Base-by-base conservation (phyloP, 2,888 invertebrate species). In the Eurytoma californica region DNA sequence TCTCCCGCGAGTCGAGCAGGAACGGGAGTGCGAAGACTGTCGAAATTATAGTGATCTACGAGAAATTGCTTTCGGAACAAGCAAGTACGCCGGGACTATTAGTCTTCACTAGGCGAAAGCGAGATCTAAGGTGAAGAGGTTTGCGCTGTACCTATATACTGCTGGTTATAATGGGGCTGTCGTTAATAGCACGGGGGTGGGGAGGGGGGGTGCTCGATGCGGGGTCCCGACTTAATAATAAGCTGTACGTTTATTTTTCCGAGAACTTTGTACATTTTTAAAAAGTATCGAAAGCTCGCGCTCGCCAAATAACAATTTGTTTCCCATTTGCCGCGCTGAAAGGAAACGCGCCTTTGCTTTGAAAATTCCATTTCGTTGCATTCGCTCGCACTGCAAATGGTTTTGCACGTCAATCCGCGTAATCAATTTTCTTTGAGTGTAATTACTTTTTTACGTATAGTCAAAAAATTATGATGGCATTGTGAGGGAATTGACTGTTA, bases 31-130 rank as follows among this genome's bases (percentile, higher is more conserved):
- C 73, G 82, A 68, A 82, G 81, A 81, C 82, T 80, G 78, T 72
- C 78, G 77, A 82, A 77, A 77, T 79, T 81, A 82, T 82, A 76
- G 76, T 82, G 74, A 83, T 83, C 82, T 82, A 82, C 81, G 82
- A 82, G 81, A 79, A 83, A 85, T 85, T 83, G 80, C 82, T 77
- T 83, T 73, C 68, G 63, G 73, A n/a, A 49, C 16, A 30, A 24
- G 20, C 18, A 67, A 61, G 47, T 70, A 77, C 72, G 79, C 78
- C 79, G 81, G 39, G 77, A 82, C 84, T 84, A 85, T 86, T 84
- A 85, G 81, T 86, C 86, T 86, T 86, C 84, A 83, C 85, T 85
- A 85, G 82, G 82, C 82, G 72, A 60, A 75, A 79, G 75, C 75
- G 66, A 79, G 80, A 77, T 81, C 67, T 79, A 77, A 66, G 72